Evolutionary conservation across 1,140 invertebrate genomes (phyloP).

Genomic region (Drosophila nigrodunni): DNA sequence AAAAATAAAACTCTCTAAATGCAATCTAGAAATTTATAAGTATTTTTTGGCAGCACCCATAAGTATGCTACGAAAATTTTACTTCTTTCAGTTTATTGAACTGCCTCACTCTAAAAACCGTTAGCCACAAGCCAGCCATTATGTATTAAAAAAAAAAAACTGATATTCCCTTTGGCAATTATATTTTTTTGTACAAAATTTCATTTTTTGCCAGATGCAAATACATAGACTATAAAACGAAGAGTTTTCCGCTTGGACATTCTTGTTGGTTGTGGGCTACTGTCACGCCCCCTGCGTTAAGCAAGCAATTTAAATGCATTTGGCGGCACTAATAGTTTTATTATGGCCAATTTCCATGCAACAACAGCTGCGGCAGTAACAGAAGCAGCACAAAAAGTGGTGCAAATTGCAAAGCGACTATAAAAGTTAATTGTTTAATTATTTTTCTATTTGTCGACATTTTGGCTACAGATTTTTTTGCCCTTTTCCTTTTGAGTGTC

Average conservation of each 20-base stretch:
- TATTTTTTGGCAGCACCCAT: constrained; percentile 51
- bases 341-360: constrained; percentile 44
- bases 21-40: constrained; percentile 54
- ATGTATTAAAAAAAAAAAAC: constrained; percentile 28
- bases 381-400: constrained; percentile 25
- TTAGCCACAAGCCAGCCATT: constrained; percentile 29
- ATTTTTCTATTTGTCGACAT: constrained; percentile 57
- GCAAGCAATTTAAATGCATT: constrained; percentile 79
- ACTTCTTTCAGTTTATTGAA: constrained; percentile 72
- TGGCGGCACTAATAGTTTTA: constrained; percentile 75
- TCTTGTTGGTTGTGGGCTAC: not conserved
- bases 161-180: constrained; percentile 44
- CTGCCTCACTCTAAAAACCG: constrained; percentile 17
- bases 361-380: constrained; percentile 4
- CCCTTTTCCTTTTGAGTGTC: not conserved
- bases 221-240: not conserved
- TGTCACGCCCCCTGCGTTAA: constrained; percentile 53
- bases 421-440: constrained; percentile 79
- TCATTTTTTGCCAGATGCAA: constrained; percentile 7
- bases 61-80: constrained; percentile 59
- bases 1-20: constrained; percentile 44
- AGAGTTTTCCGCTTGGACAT: not conserved
- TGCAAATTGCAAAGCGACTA: constrained; percentile 27
- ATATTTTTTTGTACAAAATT: not conserved
- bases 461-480: constrained; percentile 16